phyloP scores from a whole-genome alignment of 1,140 invertebrate genomes.

The Maconellicoccus hirsutus region DNA sequence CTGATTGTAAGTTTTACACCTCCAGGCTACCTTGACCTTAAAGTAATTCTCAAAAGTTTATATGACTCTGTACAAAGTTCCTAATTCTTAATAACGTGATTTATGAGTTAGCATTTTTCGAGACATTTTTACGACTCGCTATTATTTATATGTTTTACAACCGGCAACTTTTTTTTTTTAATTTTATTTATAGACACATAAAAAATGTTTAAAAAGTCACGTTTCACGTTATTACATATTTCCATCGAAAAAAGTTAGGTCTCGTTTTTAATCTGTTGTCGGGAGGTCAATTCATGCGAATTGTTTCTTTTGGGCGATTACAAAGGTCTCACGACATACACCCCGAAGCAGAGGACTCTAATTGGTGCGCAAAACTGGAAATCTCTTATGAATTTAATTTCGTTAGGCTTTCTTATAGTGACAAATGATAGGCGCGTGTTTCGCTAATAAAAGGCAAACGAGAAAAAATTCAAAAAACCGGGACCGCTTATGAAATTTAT shows the following conservation, averaged over 20 bases:
- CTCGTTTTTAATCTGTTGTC: no score
- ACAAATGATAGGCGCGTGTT: no score
- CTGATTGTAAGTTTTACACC: no score
- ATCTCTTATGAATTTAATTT: no score
- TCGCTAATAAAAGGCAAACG: background rate
- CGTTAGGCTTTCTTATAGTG: no score
- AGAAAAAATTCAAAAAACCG: no score
- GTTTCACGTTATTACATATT: background rate
- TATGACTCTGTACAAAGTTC: background rate
- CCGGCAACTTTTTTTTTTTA: background rate
- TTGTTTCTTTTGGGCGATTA: no score
- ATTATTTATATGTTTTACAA: background rate
- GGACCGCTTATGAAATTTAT: no score
- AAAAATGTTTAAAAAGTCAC: background rate
- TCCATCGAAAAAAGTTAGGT: background rate
- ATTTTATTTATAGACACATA: background rate
- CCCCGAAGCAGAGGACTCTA: no score
- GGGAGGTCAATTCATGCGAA: no score
- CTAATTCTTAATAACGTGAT: slow-evolving; percentile 1
- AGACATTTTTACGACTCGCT: background rate
- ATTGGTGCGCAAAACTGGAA: no score
- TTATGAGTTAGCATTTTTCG: background rate
- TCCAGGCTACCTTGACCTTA: background rate
- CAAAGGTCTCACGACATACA: no score
- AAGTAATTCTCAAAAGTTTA: background rate